Evolutionary conservation across 1,140 invertebrate genomes (phyloP).

Genomic region (Drosophila rufa): DNA sequence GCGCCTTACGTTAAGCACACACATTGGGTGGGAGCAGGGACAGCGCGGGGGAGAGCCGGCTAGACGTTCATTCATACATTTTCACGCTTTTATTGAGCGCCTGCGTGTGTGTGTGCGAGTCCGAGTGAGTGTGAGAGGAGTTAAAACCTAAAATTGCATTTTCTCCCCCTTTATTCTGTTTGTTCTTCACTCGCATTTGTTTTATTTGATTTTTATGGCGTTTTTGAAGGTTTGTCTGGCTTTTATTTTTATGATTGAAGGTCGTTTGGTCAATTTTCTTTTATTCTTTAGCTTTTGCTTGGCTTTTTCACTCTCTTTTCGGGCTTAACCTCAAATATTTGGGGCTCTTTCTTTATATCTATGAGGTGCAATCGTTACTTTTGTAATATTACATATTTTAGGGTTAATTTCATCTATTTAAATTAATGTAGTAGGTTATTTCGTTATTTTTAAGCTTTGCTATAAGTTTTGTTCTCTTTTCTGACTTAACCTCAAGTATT

Average conservation of each 20-base stretch:
- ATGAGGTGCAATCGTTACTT: neutral
- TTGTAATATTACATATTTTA: too few species aligned
- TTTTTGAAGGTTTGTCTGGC: conserved; percentile 46
- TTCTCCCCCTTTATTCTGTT: conserved; percentile 44
- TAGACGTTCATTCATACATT: conserved; percentile 71
- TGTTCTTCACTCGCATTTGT: conserved; percentile 29
- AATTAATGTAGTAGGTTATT: neutral
- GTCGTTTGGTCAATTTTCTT: conserved; percentile 52
- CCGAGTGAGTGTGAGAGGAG: conserved; percentile 24
- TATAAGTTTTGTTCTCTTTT: conserved; percentile 6
- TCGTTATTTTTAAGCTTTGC: neutral
- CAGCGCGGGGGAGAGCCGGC: conserved; percentile 3
- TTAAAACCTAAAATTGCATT: conserved; percentile 70
- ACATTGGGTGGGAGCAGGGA: conserved; percentile 22
- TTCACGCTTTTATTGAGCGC: conserved; percentile 51
- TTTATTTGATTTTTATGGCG: conserved; percentile 35
- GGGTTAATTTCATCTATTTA: too few species aligned
- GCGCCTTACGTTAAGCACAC: conserved; percentile 58
- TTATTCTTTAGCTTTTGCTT: neutral
- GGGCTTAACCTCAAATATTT: neutral
- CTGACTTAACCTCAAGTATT: too few species aligned
- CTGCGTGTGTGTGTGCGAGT: conserved; percentile 3
- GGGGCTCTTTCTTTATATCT: neutral
- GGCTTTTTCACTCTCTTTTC: conserved; percentile 4
- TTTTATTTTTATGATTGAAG: conserved; percentile 73